These are phyloP conservation scores for Nyctibius grandis DNA, from an alignment of 2,797 vertebrate species.

Conservation along the genomic window DNA sequence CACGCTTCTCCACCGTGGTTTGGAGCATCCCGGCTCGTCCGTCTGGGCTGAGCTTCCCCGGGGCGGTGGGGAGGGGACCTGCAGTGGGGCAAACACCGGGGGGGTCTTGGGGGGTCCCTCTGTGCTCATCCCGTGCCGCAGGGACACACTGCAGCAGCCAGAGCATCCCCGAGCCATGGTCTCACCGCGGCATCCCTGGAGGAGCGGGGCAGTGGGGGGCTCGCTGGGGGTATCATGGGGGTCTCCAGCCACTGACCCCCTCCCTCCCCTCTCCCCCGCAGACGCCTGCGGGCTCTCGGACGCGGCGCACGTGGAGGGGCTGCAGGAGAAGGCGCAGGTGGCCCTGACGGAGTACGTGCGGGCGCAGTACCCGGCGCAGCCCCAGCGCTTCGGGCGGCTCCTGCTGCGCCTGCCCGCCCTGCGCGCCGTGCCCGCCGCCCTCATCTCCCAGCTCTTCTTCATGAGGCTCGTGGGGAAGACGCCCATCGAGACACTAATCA, in stretches of 20 bases:
- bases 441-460: conserved; percentile 96
- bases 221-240: accelerated
- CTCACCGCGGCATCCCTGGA: no score
- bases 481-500: conserved; percentile 92
- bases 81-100: no score
- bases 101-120: no score
- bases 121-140: no score
- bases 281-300: conserved; percentile 94
- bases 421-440: conserved; percentile 86
- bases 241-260: neutral
- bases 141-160: no score
- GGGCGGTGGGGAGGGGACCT: no score
- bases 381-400: conserved; percentile 89
- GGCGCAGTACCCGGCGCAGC: conserved; percentile 89
- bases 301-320: conserved; percentile 87
- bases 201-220: neutral
- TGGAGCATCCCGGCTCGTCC: no score
- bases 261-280: neutral
- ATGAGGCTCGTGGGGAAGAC: conserved; percentile 96
- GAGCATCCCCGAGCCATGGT: no score
- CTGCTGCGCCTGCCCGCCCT: conserved; percentile 89
- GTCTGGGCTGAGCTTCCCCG: no score
- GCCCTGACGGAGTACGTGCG: conserved; percentile 91
- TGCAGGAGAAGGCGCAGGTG: conserved; percentile 96
- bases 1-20: no score